Percentiles rank a stretch among this genome's conserved stretches.
phyloP scores from a whole-genome alignment of 2,113 vertebrate species.

The Rhizomys pruinosus region DNA sequence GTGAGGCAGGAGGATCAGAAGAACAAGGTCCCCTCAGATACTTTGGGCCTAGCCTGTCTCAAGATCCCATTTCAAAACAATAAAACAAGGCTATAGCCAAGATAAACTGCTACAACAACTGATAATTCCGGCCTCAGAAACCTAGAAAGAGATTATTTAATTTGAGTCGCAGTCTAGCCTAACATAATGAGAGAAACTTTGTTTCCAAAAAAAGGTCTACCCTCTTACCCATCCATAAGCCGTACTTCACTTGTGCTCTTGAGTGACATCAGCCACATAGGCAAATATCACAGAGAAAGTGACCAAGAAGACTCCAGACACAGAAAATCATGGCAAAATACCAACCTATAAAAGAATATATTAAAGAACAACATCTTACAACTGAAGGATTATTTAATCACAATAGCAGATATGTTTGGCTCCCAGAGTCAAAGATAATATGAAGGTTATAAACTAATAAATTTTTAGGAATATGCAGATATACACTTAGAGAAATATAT shows the following conservation, averaged over 20 bases:
- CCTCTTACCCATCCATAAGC: constrained; percentile 95
- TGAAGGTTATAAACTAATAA: constrained; percentile 6
- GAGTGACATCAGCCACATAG: constrained; percentile 95
- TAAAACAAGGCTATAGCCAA: background rate
- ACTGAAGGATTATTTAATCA: constrained; percentile 54
- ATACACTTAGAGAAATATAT: constrained; percentile 21
- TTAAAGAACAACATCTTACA: background rate
- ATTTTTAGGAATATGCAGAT: background rate
- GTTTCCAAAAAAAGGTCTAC: background rate
- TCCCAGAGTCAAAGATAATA: constrained; percentile 11
- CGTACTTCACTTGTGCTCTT: constrained; percentile 93
- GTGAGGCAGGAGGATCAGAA: too few species aligned
- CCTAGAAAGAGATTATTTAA: background rate
- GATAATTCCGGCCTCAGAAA: background rate
- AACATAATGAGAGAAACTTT: background rate
- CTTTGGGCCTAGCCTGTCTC: background rate
- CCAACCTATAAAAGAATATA: constrained; percentile 89
- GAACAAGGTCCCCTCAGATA: background rate
- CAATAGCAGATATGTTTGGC: too few species aligned
- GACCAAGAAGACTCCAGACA: constrained; percentile 96
- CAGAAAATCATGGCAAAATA: constrained; percentile 97
- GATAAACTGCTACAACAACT: background rate
- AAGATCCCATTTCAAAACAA: background rate
- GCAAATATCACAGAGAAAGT: constrained; percentile 98
- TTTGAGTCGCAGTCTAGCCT: background rate